Base-by-base conservation (phyloP, 2,797 vertebrate species). In the Catamblyrhynchus diadema region DNA sequence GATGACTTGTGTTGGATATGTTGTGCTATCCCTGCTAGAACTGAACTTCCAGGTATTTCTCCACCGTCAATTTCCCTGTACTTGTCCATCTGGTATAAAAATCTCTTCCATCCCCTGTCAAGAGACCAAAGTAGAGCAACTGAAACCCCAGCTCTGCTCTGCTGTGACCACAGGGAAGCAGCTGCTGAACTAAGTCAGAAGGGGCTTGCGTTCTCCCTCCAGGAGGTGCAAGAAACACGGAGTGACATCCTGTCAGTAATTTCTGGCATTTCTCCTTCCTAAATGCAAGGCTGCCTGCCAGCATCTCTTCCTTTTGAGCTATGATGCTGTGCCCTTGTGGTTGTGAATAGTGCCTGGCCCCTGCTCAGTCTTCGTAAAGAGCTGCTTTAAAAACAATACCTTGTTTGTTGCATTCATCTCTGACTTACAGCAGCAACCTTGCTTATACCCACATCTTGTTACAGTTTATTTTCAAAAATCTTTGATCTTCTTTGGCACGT, bases 1-100 rank as follows among this genome's bases (percentile, higher is more conserved):
- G 12, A 23, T 45, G 33, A 14, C 7, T 73, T 54, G 14, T 0
- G 0, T 14, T 56, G 54, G n/a, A 24, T 16, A 24, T 0, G 12
- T 45, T 70, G 60, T 0, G 0, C 14, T 6, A n/a, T 79, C 24
- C 16, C 4, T 50, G 7, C 27, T 47, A 67, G 59, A 75, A 35
- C 6, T 57, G 54, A 64, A 24, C 82, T 87, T 37, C 10, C 10
- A 24, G 33, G 5, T 88, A 18, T 69, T 65, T 73, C 10, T 14
- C 3, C n/a, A 42, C 32, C 4, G 20, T 70, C 10, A 11, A 0
- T 77, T 90, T 72, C 8, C 35, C 17, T 37, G 10, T 56, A 35
- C 6, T 88, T 81, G 33, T 17, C 23, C 8, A 45, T 30, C 37
- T 74, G 33, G 20, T 60, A 37, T 44, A 60, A 64, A 74, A 86